Evolutionary conservation across 2,888 invertebrate species (phyloP).

Genomic region (Diaprepes abbreviatus): DNA sequence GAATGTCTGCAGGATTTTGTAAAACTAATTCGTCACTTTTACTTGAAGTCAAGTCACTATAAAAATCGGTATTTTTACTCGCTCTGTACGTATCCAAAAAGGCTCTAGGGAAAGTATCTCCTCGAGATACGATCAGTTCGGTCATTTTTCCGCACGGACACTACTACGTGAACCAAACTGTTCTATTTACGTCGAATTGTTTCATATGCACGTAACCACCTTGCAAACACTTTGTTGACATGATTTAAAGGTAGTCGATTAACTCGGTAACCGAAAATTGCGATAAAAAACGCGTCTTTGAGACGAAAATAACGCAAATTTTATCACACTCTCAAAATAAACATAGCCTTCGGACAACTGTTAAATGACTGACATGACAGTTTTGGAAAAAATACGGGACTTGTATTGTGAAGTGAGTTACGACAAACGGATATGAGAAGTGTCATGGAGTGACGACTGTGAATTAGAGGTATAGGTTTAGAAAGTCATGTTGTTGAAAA

Average conservation of each 20-base stretch:
- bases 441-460: too few species aligned
- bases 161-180: slow-evolving; percentile 17
- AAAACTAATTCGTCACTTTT: slow-evolving; percentile 71
- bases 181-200: slow-evolving; percentile 26
- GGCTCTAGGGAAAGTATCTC: slow-evolving; percentile 67
- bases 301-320: slow-evolving; percentile 10
- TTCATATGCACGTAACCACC: neutral
- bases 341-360: neutral
- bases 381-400: neutral
- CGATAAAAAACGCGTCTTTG: neutral
- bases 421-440: too few species aligned
- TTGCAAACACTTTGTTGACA: slow-evolving; percentile 1
- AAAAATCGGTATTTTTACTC: slow-evolving; percentile 63
- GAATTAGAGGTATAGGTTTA: neutral
- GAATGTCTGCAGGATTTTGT: slow-evolving; percentile 67
- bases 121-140: slow-evolving; percentile 66
- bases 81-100: slow-evolving; percentile 66
- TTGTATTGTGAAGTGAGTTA: neutral
- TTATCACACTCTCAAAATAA: slow-evolving; percentile 1
- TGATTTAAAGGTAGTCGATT: neutral
- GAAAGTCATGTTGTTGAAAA: neutral
- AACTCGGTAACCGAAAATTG: neutral
- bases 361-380: slow-evolving; percentile 45
- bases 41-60: slow-evolving; percentile 69
- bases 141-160: slow-evolving; percentile 60